Percentiles rank a stretch among this genome's conserved stretches.
Conservation (phyloP, 2,888 invertebrate species). For the Caenorhabditis macrosperma region DNA sequence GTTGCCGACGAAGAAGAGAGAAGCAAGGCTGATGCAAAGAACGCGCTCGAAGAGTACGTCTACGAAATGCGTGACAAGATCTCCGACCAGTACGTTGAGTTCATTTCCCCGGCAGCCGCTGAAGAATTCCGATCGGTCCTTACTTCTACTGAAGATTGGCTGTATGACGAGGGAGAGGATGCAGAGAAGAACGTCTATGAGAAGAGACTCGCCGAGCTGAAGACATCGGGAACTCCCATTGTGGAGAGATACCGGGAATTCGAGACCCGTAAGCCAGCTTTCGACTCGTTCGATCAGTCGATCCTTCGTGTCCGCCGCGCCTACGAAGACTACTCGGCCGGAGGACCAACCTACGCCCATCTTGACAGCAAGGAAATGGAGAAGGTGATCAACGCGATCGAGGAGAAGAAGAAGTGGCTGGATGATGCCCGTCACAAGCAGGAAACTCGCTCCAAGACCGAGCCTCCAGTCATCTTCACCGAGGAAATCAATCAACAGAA, state of each 20-base stretch:
- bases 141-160: constrained; percentile 93
- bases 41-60: constrained; percentile 97
- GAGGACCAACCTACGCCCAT: constrained; percentile 84
- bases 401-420: constrained; percentile 88
- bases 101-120: constrained; percentile 85
- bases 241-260: constrained; percentile 89
- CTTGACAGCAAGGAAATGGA: constrained; percentile 86
- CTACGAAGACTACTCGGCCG: constrained; percentile 75
- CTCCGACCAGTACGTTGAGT: constrained; percentile 86
- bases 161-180: constrained; percentile 97
- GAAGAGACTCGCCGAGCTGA: constrained; percentile 82
- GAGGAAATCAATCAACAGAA: constrained; percentile 88
- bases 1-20: constrained; percentile 92
- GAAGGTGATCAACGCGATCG: constrained; percentile 85
- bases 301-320: constrained; percentile 90
- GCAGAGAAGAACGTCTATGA: constrained; percentile 86
- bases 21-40: constrained; percentile 94
- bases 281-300: constrained; percentile 88
- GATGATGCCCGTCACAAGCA: constrained; percentile 87
- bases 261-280: constrained; percentile 87
- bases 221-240: constrained; percentile 91
- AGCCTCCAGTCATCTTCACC: constrained; percentile 73
- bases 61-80: constrained; percentile 95
- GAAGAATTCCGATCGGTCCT: constrained; percentile 83
- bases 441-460: constrained; percentile 66